Base-by-base conservation (phyloP, 2,888 invertebrate genomes). In the Proisotoma minuta region DNA sequence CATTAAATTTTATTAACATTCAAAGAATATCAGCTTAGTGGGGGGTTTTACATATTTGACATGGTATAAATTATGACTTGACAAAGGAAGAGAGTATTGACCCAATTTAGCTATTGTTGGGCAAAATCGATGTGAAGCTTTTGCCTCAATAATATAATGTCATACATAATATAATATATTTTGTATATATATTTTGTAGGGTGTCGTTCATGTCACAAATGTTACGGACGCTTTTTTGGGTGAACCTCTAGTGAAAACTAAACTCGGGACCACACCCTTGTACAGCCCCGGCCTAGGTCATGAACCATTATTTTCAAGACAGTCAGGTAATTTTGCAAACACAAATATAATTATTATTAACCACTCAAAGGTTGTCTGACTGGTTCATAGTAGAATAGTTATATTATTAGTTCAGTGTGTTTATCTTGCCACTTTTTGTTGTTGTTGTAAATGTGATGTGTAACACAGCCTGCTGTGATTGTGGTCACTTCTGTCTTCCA, bases 401-500 rank as follows among this genome's bases (percentile, higher is more conserved):
- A 34, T 10, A 10, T 34, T 10, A 15, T 34, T 34, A 34, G 34
- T 34, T 8, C 15, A 15, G 34, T 34, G 34, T 15, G 34, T 10
- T 10, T 34, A 34, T 34, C 34, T 34, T 8, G 34, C 15, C 34
- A 3, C 23, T 49, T 23, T 15, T 22, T 49, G 20, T 22, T 18
- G 15, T 43, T 43, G 18, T 43, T 43, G 43, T 43, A 49, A 49
- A 49, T 49, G 49, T 49, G 49, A 34, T 34, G 34, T n/a, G 43
- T 43, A 20, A 20, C 20, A 20, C 8, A 22, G 23, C 49, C 20
- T 49, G 22, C 23, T 49, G 49, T 49, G 49, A 22, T 5, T 49
- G 49, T 49, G 47, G 5, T 47, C 47, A 47, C 47, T 18, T 47
- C n/a, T 47, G 47, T 49, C 23, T 49, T 49, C 49, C 49, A 49